Percentiles rank a stretch among this genome's conserved stretches.
Conservation (phyloP, 2,888 invertebrate genomes). For the Agrilus cyanescens region DNA sequence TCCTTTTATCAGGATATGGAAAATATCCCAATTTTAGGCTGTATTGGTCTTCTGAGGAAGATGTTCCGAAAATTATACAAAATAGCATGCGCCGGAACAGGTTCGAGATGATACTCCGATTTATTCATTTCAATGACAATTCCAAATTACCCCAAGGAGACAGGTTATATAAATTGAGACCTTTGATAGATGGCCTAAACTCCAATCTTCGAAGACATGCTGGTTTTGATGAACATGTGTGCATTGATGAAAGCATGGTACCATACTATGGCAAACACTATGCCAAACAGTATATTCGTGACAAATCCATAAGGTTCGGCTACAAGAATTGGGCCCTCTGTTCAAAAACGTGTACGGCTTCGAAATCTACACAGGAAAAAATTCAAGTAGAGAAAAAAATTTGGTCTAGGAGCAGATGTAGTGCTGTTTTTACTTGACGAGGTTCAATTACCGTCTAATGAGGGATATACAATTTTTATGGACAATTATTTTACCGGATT, state of each 20-base stretch:
- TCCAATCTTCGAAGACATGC: slow-evolving; percentile 9
- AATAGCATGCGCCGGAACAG: slow-evolving; percentile 11
- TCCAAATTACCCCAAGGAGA: slow-evolving; percentile 8
- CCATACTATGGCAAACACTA: slow-evolving; percentile 18
- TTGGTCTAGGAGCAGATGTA: slow-evolving; percentile 15
- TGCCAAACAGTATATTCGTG: slow-evolving; percentile 17
- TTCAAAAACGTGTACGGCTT: slow-evolving; percentile 12
- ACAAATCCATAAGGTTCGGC: slow-evolving; percentile 19
- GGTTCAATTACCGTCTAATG: slow-evolving; percentile 8
- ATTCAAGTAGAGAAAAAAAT: slow-evolving; percentile 7
- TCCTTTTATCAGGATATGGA: slow-evolving; percentile 9
- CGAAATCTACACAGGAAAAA: slow-evolving; percentile 18
- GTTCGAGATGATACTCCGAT: slow-evolving; percentile 12
- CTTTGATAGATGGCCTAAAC: slow-evolving; percentile 9
- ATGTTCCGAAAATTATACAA: slow-evolving; percentile 13
- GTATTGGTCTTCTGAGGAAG: slow-evolving; percentile 8
- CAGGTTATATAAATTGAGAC: slow-evolving; percentile 13
- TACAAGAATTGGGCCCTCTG: slow-evolving; percentile 19
- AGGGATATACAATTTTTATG: slow-evolving; percentile 12
- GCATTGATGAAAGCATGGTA: slow-evolving; percentile 18
- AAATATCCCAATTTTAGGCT: slow-evolving; percentile 11
- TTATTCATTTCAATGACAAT: slow-evolving; percentile 10
- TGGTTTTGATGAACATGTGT: slow-evolving; percentile 12
- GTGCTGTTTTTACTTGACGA: slow-evolving; percentile 11
- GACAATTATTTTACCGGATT: slow-evolving; percentile 8